Base-by-base conservation (phyloP, 2,797 vertebrate species). In the Remorina albescens region DNA sequence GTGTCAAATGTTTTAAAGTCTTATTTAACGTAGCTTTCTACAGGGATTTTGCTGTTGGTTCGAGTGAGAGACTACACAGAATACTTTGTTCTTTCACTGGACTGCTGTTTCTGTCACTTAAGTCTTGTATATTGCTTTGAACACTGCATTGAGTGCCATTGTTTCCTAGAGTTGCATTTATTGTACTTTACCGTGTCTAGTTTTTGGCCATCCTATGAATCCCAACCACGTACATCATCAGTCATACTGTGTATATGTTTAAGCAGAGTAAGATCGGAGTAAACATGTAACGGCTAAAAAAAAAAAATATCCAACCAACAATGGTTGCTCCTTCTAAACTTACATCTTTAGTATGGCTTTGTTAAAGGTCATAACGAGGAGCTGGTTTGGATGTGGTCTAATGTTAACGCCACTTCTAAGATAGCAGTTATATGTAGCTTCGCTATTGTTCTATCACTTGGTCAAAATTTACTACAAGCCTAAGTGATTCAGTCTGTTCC, bases 401-500 rank as follows among this genome's bases (percentile, higher is more conserved):
- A 64, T 62, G 28, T 37, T 37, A 68, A 82, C 47, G 6, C 11
- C 36, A 7, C 37, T 65, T 26, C 30, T 56, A 51, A 79, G 54
- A 21, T 23, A 57, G 39, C 49, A n/a, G n/a, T n/a, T n/a, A 76
- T 73, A 62, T 77, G 79, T 56, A 69, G 32, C 56, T 51, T 19
- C 47, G 62, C 2, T 1, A 66, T 65, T 7, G 13, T 67, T 70
- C 49, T 49, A 47, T 49, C 62, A 21, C 56, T 25, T 54, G 67
- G 75, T 83, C 78, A 68, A 69, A 78, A 74, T 78, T 37, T 57
- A 73, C 55, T 47, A 62, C 25, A 59, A 47, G 53, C 63, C 50
- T 88, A 83, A 80, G 71, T 80, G 63, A 89, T 86, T 90, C 73
- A 26, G 46, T 66, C 47, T 60, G 61, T 28, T 88, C 70, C 59